Percentiles rank a stretch among this genome's conserved stretches.
Conservation (phyloP, 2,113 vertebrate genomes). For the Cricetomys ansorgei region DNA sequence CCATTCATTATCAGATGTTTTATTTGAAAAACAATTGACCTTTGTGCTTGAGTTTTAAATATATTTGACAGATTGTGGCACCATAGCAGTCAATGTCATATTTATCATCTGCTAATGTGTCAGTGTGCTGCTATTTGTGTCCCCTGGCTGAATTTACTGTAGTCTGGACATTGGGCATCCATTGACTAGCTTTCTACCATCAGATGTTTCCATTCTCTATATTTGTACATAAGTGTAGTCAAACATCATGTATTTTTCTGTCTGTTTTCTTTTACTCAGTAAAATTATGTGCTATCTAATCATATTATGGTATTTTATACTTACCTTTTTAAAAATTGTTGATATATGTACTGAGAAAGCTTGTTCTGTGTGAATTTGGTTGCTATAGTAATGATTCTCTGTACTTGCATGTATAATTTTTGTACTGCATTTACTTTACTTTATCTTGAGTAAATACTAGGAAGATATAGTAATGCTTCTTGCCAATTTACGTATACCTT, state of each 20-base stretch:
- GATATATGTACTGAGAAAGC: not conserved
- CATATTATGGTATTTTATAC: too few species aligned
- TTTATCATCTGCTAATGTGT: not conserved
- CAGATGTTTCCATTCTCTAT: not conserved
- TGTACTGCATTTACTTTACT: not conserved
- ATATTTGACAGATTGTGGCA: not conserved
- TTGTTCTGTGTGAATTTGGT: not conserved
- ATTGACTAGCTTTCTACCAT: not conserved
- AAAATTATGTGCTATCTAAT: not conserved
- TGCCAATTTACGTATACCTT: not conserved
- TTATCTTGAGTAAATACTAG: not conserved
- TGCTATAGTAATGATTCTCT: not conserved
- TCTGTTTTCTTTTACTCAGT: not conserved
- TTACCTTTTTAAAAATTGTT: not conserved
- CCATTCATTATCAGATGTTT: not conserved
- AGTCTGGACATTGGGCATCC: not conserved
- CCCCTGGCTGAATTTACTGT: rapidly evolving
- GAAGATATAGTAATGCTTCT: not conserved
- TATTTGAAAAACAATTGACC: not conserved
- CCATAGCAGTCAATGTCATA: not conserved
- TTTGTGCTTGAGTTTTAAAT: not conserved
- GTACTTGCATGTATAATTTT: not conserved
- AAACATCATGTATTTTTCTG: rapidly evolving
- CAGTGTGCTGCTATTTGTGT: not conserved
- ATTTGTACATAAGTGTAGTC: not conserved